Conservation (phyloP, 1,140 invertebrate species). For the Drosophila ambigua region DNA sequence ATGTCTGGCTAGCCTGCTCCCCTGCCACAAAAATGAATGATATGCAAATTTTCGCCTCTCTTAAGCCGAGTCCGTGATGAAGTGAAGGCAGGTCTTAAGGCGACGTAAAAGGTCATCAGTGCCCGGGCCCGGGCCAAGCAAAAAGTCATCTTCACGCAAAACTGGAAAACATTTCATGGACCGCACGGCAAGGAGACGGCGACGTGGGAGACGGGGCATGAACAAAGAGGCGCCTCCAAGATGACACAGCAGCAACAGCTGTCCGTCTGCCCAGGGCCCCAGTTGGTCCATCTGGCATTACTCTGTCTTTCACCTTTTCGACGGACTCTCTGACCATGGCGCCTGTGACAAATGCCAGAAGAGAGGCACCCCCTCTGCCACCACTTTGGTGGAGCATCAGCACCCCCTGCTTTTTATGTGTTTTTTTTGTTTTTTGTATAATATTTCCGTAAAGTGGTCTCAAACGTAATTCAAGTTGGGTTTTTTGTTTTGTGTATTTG, state of each 20-base stretch:
- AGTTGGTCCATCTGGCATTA: constrained; percentile 25
- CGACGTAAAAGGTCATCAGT: constrained; percentile 74
- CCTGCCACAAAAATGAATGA: constrained; percentile 59
- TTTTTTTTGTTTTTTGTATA: neutral
- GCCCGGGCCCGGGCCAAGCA: constrained; percentile 33
- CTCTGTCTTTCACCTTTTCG: constrained; percentile 68
- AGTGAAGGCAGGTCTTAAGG: constrained; percentile 68
- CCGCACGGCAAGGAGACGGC: neutral
- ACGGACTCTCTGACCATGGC: constrained; percentile 53
- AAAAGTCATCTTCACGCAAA: constrained; percentile 67
- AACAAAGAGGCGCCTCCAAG: constrained; percentile 71
- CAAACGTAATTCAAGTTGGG: constrained; percentile 7
- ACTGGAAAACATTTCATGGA: constrained; percentile 30
- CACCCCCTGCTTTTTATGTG: neutral
- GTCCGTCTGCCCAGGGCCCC: constrained; percentile 8
- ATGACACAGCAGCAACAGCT: constrained; percentile 69
- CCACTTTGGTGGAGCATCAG: neutral
- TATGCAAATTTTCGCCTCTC: constrained; percentile 63
- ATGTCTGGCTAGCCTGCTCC: neutral
- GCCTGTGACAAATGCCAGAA: constrained; percentile 52
- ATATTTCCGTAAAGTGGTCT: constrained; percentile 34
- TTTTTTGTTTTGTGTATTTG: constrained; percentile 9
- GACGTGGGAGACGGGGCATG: neutral
- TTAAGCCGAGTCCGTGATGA: constrained; percentile 39
- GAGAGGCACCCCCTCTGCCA: neutral